Evolutionary conservation across 2,797 vertebrate genomes (phyloP).

Genomic region (Microhierax caerulescens): DNA sequence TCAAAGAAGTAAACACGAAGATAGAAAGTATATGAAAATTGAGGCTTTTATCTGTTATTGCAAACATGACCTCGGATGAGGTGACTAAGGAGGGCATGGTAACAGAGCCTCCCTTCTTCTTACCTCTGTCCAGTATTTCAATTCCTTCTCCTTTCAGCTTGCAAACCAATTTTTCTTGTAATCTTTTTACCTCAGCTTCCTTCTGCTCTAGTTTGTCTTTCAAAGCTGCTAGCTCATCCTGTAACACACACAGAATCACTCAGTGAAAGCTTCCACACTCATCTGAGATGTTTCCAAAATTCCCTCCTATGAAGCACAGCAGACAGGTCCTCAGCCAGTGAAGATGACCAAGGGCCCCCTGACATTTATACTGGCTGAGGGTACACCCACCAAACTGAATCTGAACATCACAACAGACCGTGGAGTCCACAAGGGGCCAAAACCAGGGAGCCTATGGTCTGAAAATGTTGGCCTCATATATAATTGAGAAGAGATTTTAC

Average conservation of each 20-base stretch:
- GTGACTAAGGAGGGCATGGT: not conserved
- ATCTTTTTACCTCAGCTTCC: constrained; percentile 85
- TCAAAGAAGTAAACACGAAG: not conserved
- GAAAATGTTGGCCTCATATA: accelerated
- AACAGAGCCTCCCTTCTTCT: not conserved
- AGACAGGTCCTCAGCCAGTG: not conserved
- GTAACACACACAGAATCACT: constrained; percentile 12
- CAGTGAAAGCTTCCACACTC: not conserved
- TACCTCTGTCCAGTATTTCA: constrained; percentile 89
- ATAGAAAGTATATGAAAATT: not conserved
- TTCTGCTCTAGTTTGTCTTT: constrained; percentile 90
- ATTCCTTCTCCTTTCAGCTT: constrained; percentile 76
- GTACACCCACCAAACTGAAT: not conserved
- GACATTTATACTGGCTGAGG: not conserved
- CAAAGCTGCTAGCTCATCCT: constrained; percentile 89
- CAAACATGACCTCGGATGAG: not conserved
- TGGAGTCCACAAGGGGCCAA: not conserved
- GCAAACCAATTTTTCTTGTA: constrained; percentile 86
- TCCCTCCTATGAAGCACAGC: not conserved
- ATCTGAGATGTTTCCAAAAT: not conserved
- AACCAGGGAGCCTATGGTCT: not conserved
- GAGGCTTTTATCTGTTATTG: not conserved
- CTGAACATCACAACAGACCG: not conserved
- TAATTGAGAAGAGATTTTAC: not conserved
- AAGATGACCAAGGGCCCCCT: not conserved